Base-by-base conservation (phyloP, 2,113 vertebrate species). In the Passer domesticus region DNA sequence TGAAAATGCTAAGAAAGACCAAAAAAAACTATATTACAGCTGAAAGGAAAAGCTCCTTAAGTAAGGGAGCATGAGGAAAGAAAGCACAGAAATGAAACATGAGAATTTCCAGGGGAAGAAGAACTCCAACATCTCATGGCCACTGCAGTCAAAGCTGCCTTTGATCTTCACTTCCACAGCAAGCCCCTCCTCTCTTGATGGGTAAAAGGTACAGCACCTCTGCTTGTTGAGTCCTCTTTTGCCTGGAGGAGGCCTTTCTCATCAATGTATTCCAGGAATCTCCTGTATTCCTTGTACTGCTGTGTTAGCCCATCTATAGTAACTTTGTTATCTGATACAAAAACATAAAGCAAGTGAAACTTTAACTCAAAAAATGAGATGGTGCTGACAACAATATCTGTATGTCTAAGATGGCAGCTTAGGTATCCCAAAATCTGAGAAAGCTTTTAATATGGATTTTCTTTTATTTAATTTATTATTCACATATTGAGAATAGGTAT, bases 391-490 rank as follows among this genome's bases (percentile, higher is more conserved):
- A 62, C 6, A 49, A 3, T 60, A 86, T 49, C 18, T 58, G 3
- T 39, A 5, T 11, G 1, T 22, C 22, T 60, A 85, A 84, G 24
- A 84, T 35, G 28, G 12, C 17, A 87, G 11, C 13, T 85, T 44
- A 1, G 1, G 25, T 41, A 76, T 18, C 9, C 10, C 35, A 23
- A 56, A 94, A 76, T 52, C 35, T 67, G 77, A 75, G 19, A 59
- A 83, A 59, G 27, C 16, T 72, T 78, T 84, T 52, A 41, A 28
- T 81, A n/a, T 4, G 5, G 4, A 30, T 68, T 92, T 88, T 87
- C 28, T 81, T 79, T 85, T 37, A 74, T 62, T 82, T 77, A 72
- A 78, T 89, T 94, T 60, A 46, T 64, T 44, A 80, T 64, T 77
- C 41, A 60, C 3, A 27, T 18, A 68, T 46, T 69, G 30, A 62